phyloP scores from a whole-genome alignment of 2,888 invertebrate species.

The Pyralis farinalis region DNA sequence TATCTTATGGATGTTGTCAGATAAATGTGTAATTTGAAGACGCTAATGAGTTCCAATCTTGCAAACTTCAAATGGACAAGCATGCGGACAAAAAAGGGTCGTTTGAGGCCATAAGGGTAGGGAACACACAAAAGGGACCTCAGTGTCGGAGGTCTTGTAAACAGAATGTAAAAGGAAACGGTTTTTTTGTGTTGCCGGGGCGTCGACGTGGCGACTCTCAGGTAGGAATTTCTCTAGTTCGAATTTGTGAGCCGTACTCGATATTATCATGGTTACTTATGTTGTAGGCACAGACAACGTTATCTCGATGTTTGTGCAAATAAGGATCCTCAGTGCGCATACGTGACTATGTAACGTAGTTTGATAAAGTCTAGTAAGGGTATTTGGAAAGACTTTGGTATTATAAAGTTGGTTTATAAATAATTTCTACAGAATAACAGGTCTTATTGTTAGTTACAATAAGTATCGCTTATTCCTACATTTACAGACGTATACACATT shows the following conservation, averaged over 20 bases:
- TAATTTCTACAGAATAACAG: too few relatives aligned
- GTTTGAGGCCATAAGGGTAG: slow-evolving; percentile 39
- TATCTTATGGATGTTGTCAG: too few relatives aligned
- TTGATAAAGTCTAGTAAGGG: too few relatives aligned
- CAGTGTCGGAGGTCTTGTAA: slow-evolving; percentile 76
- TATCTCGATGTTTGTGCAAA: slow-evolving; percentile 74
- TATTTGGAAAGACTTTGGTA: too few relatives aligned
- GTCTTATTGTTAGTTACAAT: too few relatives aligned
- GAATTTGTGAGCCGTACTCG: slow-evolving; percentile 11
- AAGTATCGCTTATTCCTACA: too few relatives aligned
- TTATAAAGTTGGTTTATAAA: too few relatives aligned
- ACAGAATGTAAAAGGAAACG: slow-evolving; percentile 72
- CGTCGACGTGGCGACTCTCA: slow-evolving; percentile 50
- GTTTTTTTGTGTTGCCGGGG: slow-evolving; percentile 57
- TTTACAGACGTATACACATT: too few relatives aligned
- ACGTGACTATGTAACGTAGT: slow-evolving; percentile 54
- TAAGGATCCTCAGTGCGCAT: slow-evolving; percentile 53
- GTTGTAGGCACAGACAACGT: slow-evolving; percentile 33
- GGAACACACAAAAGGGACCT: slow-evolving; percentile 54
- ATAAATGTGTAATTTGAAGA: neutral
- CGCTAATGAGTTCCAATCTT: slow-evolving; percentile 31
- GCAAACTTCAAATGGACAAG: slow-evolving; percentile 41
- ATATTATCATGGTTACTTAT: slow-evolving; percentile 61
- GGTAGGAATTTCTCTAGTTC: slow-evolving; percentile 41
- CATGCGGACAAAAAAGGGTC: slow-evolving; percentile 69